Evolutionary conservation across 2,888 invertebrate species (phyloP).

Genomic region (Drosophila diplacantha): DNA sequence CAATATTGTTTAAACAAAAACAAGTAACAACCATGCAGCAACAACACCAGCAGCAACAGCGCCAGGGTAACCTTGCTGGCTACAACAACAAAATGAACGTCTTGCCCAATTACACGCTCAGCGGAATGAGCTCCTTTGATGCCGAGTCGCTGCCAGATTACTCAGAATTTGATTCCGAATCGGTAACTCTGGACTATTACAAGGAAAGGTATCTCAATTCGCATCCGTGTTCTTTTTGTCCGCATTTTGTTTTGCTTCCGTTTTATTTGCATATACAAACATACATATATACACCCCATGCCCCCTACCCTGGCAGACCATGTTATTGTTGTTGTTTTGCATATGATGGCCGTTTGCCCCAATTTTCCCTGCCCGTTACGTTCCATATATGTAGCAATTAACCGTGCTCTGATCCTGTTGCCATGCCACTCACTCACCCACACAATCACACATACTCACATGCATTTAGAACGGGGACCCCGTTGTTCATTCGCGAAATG

Average conservation of each 20-base stretch:
- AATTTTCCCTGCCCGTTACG: conserved; percentile 52
- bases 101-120: conserved; percentile 75
- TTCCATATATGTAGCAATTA: conserved; percentile 43
- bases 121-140: conserved; percentile 79
- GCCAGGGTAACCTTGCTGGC: conserved; percentile 53
- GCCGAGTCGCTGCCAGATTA: conserved; percentile 80
- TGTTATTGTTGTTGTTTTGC: conserved; percentile 47
- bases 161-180: conserved; percentile 80
- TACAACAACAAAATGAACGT: conserved; percentile 61
- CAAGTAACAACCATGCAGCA: conserved; percentile 24
- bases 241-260: conserved; percentile 64
- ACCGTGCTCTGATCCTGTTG: conserved; percentile 64
- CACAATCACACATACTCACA: conserved; percentile 21
- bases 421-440: conserved; percentile 53
- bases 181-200: conserved; percentile 79
- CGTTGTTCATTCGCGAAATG: conserved; percentile 11
- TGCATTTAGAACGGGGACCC: conserved; percentile 7
- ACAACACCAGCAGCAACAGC: conserved; percentile 45
- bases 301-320: neutral
- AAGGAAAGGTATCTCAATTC: conserved; percentile 78
- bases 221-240: conserved; percentile 15
- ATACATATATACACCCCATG: conserved; percentile 5
- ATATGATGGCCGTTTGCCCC: conserved; percentile 47
- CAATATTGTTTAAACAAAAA: conserved; percentile 32
- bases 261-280: conserved; percentile 22